Conservation (phyloP, 2,888 invertebrate species). For the Reticulitermes lucifugus region DNA sequence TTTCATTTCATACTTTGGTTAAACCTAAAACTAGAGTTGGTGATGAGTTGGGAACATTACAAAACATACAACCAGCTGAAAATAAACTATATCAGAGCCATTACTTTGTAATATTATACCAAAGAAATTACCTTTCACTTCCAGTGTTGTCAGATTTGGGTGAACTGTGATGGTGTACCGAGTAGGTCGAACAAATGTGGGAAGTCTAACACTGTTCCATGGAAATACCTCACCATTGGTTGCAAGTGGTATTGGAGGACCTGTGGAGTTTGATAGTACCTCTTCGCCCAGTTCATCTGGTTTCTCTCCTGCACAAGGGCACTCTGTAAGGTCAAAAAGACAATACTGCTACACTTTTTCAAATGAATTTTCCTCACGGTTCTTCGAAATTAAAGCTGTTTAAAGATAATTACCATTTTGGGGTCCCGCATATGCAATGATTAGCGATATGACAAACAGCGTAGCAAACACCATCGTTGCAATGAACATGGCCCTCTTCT, state of each 20-base stretch:
- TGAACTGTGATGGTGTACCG: slow-evolving; percentile 92
- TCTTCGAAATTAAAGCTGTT: not conserved
- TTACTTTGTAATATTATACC: not conserved
- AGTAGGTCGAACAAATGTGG: slow-evolving; percentile 81
- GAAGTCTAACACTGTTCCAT: slow-evolving; percentile 82
- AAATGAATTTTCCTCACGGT: not conserved
- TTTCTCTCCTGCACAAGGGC: slow-evolving; percentile 76
- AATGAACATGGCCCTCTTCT: slow-evolving; percentile 85
- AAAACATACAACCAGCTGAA: not conserved
- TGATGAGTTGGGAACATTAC: not conserved
- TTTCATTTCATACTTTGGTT: slow-evolving; percentile 5
- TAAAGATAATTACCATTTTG: slow-evolving; percentile 74
- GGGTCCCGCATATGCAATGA: slow-evolving; percentile 92
- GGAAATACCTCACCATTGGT: slow-evolving; percentile 82
- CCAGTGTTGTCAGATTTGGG: slow-evolving; percentile 91
- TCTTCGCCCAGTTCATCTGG: slow-evolving; percentile 70
- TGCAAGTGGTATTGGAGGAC: slow-evolving; percentile 74
- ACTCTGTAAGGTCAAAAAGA: slow-evolving; percentile 68
- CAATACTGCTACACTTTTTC: not conserved
- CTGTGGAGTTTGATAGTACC: slow-evolving; percentile 66
- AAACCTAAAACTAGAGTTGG: not conserved
- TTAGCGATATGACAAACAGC: slow-evolving; percentile 84
- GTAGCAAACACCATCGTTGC: slow-evolving; percentile 83
- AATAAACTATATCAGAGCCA: not conserved
- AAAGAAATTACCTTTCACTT: slow-evolving; percentile 79